Conservation (phyloP, 2,888 invertebrate species). For the Syrista parreyssii region DNA sequence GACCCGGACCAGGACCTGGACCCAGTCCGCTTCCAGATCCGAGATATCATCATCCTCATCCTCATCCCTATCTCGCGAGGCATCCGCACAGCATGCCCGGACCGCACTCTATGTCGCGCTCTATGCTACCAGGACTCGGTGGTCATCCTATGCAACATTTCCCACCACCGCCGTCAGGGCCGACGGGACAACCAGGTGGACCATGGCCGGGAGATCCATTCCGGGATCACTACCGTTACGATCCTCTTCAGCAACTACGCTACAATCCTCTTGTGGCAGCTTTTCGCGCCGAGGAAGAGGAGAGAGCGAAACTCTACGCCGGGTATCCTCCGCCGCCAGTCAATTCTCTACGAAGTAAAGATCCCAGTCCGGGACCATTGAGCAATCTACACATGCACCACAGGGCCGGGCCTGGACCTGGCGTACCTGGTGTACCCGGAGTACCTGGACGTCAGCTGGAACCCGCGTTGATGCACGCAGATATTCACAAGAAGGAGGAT, state of each 20-base stretch:
- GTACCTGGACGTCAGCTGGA: slow-evolving; percentile 47
- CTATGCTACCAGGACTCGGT: slow-evolving; percentile 68
- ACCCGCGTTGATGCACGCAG: slow-evolving; percentile 55
- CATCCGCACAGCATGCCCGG: slow-evolving; percentile 67
- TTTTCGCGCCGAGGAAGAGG: slow-evolving; percentile 79
- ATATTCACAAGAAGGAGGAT: slow-evolving; percentile 72
- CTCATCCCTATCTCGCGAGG: slow-evolving; percentile 66
- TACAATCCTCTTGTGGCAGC: slow-evolving; percentile 84
- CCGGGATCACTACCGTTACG: slow-evolving; percentile 75
- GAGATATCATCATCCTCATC: slow-evolving; percentile 70
- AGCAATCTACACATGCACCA: slow-evolving; percentile 69
- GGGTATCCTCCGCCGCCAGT: slow-evolving; percentile 67
- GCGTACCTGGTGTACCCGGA: slow-evolving; percentile 63
- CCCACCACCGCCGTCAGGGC: slow-evolving; percentile 64
- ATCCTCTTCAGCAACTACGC: slow-evolving; percentile 74
- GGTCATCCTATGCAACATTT: slow-evolving; percentile 68
- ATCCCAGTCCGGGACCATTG: slow-evolving; percentile 68
- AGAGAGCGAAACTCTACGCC: slow-evolving; percentile 76
- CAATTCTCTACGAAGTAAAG: slow-evolving; percentile 68
- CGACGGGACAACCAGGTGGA: slow-evolving; percentile 69
- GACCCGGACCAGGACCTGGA: slow-evolving; percentile 43
- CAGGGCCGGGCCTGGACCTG: slow-evolving; percentile 68
- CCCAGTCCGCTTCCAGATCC: slow-evolving; percentile 68
- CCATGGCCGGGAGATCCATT: slow-evolving; percentile 76
- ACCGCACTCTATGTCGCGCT: slow-evolving; percentile 69